phyloP scores from a whole-genome alignment of 2,113 vertebrate species.

The Oceanodroma tethys region DNA sequence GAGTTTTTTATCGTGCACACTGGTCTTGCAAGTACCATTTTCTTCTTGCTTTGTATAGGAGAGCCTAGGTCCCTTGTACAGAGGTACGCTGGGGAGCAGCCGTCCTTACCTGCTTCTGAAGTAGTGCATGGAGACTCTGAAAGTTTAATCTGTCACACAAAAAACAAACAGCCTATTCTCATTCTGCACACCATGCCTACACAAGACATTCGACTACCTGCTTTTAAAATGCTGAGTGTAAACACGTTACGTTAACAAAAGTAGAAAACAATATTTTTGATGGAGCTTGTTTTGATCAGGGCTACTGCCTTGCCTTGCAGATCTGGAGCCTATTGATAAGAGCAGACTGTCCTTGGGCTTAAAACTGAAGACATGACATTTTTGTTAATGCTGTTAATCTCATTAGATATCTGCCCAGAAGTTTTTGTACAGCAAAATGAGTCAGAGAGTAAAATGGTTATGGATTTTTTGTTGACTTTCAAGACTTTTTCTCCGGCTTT shows the following conservation, averaged over 20 bases:
- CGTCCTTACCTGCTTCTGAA: too few relatives aligned
- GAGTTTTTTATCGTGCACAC: not conserved
- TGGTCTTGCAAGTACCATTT: not conserved
- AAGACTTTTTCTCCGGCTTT: not conserved
- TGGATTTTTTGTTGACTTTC: not conserved
- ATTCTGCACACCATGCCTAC: not conserved
- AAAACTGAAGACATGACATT: not conserved
- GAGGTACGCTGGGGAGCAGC: not conserved
- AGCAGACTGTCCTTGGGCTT: not conserved
- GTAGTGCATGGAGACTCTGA: not conserved
- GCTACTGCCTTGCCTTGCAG: not conserved
- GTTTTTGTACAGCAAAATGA: not conserved
- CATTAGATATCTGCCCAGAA: not conserved
- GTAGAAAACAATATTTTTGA: not conserved
- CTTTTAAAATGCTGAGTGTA: not conserved
- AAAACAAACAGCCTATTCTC: not conserved
- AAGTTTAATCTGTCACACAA: not conserved
- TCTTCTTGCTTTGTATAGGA: not conserved
- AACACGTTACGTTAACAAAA: not conserved
- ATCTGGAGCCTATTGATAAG: conserved; percentile 34
- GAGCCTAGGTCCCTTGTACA: not conserved
- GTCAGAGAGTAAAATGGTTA: not conserved
- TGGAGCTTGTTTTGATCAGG: not conserved
- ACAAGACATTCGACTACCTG: not conserved
- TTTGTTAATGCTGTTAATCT: conserved; percentile 11